Evolutionary conservation across 1,140 invertebrate genomes (phyloP), one percentile per base, ranked within the genome.

Genomic region (Aphaenogaster rudis): DNA sequence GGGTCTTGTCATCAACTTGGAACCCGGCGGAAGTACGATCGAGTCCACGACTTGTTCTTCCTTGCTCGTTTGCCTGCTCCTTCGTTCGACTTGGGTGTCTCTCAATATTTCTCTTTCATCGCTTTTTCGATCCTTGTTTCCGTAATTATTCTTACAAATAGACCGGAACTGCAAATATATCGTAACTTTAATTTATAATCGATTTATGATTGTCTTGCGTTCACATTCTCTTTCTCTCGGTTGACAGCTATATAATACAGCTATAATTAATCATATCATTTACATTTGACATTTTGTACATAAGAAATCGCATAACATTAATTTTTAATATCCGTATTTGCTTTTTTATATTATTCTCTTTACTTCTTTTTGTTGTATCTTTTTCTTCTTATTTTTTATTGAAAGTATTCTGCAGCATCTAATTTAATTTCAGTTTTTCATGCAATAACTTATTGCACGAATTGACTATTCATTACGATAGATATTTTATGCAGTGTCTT

Each of bases 21-120:
- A 81, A 82, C 64, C 66, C 72, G 63, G 48, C 28, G 72, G 64
- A 90, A 90, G 63, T 50, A 77, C 69, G 45, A 59, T 36, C 63
- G 45, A 88, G 36, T 77, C 61, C 48, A 28, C 28, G 45, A 54
- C 17, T n/a, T 54, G 33, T 45, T 5, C 63, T n/a, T 1, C 3
- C 13, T 42, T 54, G 39, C 21, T 28, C 9, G 21, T 7, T 79
- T 13, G 1, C 36, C 33, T n/a, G 13, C 15, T n/a, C 50, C 15
- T 63, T 33, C 15, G 5, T 66, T 45, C 67, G 67, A 48, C 4
- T 17, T 76, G 4, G 54, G 4, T 52, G n/a, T 71, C 2, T 67
- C 67, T 48, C 45, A 33, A 36, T 45, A 39, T 84, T 59, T 57
- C 66, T 72, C 50, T 74, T 45, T 17, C 8, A 48, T 64, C 61